Conservation (phyloP, 2,888 invertebrate genomes). For the Parnassius mnemosyne region DNA sequence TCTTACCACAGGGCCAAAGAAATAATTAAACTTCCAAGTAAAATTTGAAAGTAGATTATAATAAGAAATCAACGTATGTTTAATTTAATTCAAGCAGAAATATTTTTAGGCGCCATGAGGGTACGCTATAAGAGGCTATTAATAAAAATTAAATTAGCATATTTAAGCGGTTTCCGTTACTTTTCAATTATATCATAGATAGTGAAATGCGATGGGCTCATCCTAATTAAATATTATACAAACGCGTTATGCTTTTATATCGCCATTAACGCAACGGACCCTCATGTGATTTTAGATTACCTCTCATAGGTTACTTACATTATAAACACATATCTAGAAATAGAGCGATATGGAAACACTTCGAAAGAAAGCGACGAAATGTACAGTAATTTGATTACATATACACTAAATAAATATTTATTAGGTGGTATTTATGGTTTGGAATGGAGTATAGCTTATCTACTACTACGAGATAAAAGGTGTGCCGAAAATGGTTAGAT, state of each 20-base stretch:
- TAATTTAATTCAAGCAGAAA: neutral
- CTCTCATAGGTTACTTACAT: neutral
- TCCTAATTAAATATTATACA: constrained; percentile 10
- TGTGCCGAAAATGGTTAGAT: too few relatives aligned
- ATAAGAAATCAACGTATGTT: neutral
- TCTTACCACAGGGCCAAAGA: too few relatives aligned
- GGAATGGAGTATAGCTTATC: too few relatives aligned
- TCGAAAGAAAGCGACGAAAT: too few relatives aligned
- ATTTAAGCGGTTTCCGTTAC: constrained; percentile 18
- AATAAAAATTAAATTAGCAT: constrained; percentile 16
- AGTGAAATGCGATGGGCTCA: constrained; percentile 5
- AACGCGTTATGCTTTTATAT: constrained; percentile 6
- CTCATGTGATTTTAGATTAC: constrained; percentile 1
- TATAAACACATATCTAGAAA: too few relatives aligned
- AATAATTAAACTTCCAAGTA: too few relatives aligned
- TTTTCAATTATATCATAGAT: constrained; percentile 19
- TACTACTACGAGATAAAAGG: too few relatives aligned
- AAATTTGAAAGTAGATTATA: too few relatives aligned
- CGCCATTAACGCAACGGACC: constrained; percentile 3
- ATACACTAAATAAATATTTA: too few relatives aligned
- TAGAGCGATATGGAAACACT: too few relatives aligned
- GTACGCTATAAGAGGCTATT: neutral
- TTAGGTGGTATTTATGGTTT: too few relatives aligned
- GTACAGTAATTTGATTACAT: too few relatives aligned
- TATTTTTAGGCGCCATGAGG: constrained; percentile 1